Evolutionary conservation across 2,797 vertebrate species (phyloP), one percentile per base, ranked within the genome.

Genomic region (Pelobates cultripes): DNA sequence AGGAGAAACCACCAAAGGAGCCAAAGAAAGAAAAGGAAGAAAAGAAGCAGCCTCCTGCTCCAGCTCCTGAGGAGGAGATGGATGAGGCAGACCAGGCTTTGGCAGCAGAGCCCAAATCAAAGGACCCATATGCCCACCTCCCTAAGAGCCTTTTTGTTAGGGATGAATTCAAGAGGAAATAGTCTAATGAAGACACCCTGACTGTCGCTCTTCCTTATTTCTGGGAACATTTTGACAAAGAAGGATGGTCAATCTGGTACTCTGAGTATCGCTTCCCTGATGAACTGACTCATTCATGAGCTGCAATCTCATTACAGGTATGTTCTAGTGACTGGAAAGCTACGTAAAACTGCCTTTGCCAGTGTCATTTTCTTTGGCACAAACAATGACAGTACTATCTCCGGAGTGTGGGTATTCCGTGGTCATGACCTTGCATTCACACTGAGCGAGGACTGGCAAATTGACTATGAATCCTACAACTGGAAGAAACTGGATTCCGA

Each of bases 131-230:
- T 42, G 95, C 95, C 81, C 94, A 94, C 83, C 91, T 99, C 79
- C 90, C 97, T 77, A 97, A 57, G 80, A 98, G 96, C 47, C 0
- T 95, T 0, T 98, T 99, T 68, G 80, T 96, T 61, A 86, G 98
- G 93, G 97, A 98, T 4, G 97, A 99, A 83, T 99, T 97, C 89
- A 99, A 99, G 92, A 95, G 96, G 73, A 98, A 96, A 69, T 99
- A 99, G 80, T 99, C 97, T 79, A 99, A 99, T 0, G 97, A 98
- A 89, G 96, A 98, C 90, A 98, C 97, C 0, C 83, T 96, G 75
- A 86, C 86, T 0, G 96, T 97, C 85, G 97, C 97, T 0, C 41
- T 98, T 80, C 97, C 96, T 0, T 90, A 97, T 86, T 98, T 99
- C 86, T 98, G 96, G 97, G 96, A 97, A 79, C 87, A 96, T 88